phyloP scores from a whole-genome alignment of 2,888 invertebrate species.

The Geophilus truncorum region DNA sequence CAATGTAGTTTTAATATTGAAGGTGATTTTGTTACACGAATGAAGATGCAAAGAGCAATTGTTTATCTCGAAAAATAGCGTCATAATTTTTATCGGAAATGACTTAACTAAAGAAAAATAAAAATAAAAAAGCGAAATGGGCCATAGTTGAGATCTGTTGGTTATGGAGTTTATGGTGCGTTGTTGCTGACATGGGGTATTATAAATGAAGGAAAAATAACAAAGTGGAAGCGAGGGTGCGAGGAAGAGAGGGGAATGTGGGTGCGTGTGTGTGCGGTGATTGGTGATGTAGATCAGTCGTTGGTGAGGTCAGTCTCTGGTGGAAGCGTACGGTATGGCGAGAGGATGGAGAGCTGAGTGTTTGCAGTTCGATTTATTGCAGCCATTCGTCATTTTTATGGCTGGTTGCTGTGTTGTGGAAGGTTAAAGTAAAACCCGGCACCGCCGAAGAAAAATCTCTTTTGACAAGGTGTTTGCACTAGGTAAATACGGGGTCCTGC shows the following conservation, averaged over 20 bases:
- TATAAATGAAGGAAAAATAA: constrained; percentile 21
- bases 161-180: neutral
- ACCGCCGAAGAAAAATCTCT: constrained; percentile 14
- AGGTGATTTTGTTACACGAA: too few relatives aligned
- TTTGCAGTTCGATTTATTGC: constrained; percentile 24
- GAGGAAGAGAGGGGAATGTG: neutral
- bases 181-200: constrained; percentile 18
- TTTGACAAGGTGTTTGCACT: constrained; percentile 27
- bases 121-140: neutral
- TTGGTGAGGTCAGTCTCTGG: constrained; percentile 9
- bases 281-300: constrained; percentile 27
- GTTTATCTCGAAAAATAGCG: neutral
- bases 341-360: constrained; percentile 4
- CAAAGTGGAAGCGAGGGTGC: constrained; percentile 6
- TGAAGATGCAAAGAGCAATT: neutral
- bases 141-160: neutral
- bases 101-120: neutral
- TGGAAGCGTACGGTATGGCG: neutral
- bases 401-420: constrained; percentile 17
- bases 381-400: constrained; percentile 17
- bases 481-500: constrained; percentile 11
- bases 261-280: constrained; percentile 14
- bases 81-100: neutral
- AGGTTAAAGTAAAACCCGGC: constrained; percentile 9
- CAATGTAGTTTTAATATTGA: too few relatives aligned